These are phyloP conservation scores for Poecile montanus DNA, from an alignment of 2,797 vertebrate genomes.

Conservation along the genomic window DNA sequence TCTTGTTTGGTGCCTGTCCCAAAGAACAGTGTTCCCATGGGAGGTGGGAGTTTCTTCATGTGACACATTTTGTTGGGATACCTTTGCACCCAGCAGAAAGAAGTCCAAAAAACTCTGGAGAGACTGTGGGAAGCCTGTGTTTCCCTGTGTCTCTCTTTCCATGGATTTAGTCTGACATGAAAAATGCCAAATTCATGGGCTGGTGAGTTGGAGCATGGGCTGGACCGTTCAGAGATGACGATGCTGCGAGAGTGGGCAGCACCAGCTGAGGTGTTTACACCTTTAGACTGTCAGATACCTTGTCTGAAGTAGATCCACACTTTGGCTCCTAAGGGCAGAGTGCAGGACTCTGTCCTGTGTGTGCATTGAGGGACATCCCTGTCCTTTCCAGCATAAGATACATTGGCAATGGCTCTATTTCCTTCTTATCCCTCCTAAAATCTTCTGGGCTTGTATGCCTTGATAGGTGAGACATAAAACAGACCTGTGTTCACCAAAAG, in stretches of 20 bases:
- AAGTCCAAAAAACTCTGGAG: background rate
- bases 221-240: background rate
- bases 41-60: background rate
- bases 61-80: background rate
- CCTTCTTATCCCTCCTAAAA: background rate
- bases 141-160: background rate
- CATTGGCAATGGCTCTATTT: background rate
- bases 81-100: background rate
- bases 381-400: background rate
- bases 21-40: background rate
- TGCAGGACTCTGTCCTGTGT: background rate
- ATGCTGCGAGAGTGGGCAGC: background rate
- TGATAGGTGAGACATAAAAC: background rate
- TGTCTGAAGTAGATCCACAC: background rate
- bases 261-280: background rate
- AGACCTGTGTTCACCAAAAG: background rate
- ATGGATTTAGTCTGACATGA: background rate
- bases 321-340: background rate
- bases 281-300: background rate
- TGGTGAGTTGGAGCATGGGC: background rate
- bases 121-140: fast-evolving
- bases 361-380: background rate
- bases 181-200: background rate
- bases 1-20: background rate
- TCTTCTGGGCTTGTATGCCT: background rate